A percentile compares a stretch with the other conserved stretches of the same genome.
These are phyloP conservation scores for Cantharis lateralis DNA, from an alignment of 2,888 invertebrate species.

Conservation along the genomic window DNA sequence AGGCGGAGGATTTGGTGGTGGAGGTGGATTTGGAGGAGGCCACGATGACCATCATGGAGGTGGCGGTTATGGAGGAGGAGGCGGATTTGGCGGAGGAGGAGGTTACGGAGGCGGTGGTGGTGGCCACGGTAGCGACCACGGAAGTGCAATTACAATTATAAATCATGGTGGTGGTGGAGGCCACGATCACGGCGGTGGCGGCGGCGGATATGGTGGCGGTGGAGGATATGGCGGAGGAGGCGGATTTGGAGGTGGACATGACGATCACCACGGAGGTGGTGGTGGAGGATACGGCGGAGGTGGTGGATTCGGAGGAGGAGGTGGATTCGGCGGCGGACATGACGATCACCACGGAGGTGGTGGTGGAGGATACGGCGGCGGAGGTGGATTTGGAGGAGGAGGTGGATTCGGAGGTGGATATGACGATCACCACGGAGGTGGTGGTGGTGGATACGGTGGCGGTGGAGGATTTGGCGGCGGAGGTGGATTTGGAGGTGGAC, in stretches of 20 bases:
- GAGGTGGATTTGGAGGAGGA: constrained; percentile 39
- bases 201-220: constrained; percentile 15
- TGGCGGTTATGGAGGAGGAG: background rate
- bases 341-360: constrained; percentile 35
- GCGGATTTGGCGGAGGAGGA: constrained; percentile 1
- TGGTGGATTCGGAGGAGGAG: constrained; percentile 49
- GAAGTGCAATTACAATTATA: no score
- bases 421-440: constrained; percentile 10
- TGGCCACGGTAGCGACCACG: constrained; percentile 9
- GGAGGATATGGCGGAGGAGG: constrained; percentile 10
- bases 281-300: constrained; percentile 39
- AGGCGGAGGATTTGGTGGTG: background rate
- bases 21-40: constrained; percentile 15
- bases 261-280: background rate
- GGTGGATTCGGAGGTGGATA: background rate
- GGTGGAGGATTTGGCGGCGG: constrained; percentile 40
- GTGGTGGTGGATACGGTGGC: constrained; percentile 40
- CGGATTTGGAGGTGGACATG: constrained; percentile 7
- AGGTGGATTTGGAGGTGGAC: constrained; percentile 51
- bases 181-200: constrained; percentile 6
- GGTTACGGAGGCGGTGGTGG: constrained; percentile 3
- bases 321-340: constrained; percentile 14
- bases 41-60: constrained; percentile 24
- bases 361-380: constrained; percentile 1
- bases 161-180: constrained; percentile 1